Evolutionary conservation across 2,113 vertebrate genomes (phyloP).

Genomic region (Corythaixoides concolor): DNA sequence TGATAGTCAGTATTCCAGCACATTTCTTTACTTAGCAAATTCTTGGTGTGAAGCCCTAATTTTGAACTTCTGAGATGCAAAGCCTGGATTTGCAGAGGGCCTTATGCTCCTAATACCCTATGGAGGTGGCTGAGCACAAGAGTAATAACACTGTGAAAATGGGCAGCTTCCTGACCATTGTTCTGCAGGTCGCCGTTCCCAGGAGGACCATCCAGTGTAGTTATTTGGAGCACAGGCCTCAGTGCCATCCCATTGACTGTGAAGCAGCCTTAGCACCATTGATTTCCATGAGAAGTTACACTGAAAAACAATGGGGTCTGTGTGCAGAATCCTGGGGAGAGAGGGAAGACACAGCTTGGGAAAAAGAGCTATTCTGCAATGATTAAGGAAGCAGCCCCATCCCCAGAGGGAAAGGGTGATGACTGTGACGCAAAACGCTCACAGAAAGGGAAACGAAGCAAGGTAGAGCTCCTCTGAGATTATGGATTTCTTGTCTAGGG

Average conservation of each 20-base stretch:
- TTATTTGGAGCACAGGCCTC: neutral
- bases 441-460: neutral
- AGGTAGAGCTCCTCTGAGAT: neutral
- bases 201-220: neutral
- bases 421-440: neutral
- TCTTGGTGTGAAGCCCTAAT: neutral
- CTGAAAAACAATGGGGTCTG: neutral
- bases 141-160: neutral
- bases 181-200: neutral
- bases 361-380: neutral
- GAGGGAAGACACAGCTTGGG: neutral
- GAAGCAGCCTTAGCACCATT: neutral
- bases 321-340: neutral
- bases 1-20: neutral
- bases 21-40: neutral
- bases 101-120: neutral
- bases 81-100: neutral
- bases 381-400: neutral
- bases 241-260: neutral
- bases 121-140: neutral
- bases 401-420: neutral
- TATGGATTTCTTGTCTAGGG: neutral
- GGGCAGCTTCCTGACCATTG: neutral
- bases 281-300: neutral
- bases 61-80: neutral